A percentile compares a stretch with the other conserved stretches of the same genome.
Evolutionary conservation across 2,888 invertebrate species (phyloP).

Genomic region (Falcaria lacertinaria): DNA sequence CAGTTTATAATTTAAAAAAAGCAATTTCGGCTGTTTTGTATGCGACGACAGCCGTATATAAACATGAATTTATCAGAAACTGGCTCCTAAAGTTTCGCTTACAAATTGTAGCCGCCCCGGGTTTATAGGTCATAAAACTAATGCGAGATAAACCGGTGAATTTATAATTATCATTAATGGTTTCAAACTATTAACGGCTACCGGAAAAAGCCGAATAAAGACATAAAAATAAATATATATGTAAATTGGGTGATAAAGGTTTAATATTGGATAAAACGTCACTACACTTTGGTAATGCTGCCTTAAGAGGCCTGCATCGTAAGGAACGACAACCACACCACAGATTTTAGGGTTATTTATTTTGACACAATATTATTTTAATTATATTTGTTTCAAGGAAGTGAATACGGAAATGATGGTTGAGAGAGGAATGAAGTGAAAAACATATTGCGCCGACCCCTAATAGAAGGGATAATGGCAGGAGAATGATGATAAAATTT

Average conservation of each 20-base stretch:
- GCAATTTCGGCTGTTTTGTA: slow-evolving; percentile 20
- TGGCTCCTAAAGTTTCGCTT: slow-evolving; percentile 51
- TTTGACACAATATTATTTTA: no score
- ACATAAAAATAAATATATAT: slow-evolving; percentile 77
- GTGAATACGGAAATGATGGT: no score
- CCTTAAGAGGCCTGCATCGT: slow-evolving; percentile 41
- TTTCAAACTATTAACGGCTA: slow-evolving; percentile 75
- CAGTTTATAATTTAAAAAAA: slow-evolving; percentile 3
- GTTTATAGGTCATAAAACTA: slow-evolving; percentile 72
- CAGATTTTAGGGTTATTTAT: no score
- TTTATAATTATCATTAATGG: slow-evolving; percentile 76
- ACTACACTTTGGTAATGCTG: slow-evolving; percentile 37
- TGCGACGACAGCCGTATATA: slow-evolving; percentile 28
- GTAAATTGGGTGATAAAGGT: slow-evolving; percentile 66
- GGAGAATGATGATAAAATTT: no score
- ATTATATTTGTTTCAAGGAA: no score
- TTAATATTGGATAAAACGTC: slow-evolving; percentile 61
- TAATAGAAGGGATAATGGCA: no score
- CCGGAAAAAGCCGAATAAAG: slow-evolving; percentile 75
- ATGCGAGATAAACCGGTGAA: slow-evolving; percentile 67
- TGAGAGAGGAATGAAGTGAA: no score
- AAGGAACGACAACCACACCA: background rate
- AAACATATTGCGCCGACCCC: no score
- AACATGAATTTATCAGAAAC: slow-evolving; percentile 47
- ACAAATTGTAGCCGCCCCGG: slow-evolving; percentile 65